Evolutionary conservation across 2,888 invertebrate species (phyloP).

Genomic region (Hypselothyrea guttata): DNA sequence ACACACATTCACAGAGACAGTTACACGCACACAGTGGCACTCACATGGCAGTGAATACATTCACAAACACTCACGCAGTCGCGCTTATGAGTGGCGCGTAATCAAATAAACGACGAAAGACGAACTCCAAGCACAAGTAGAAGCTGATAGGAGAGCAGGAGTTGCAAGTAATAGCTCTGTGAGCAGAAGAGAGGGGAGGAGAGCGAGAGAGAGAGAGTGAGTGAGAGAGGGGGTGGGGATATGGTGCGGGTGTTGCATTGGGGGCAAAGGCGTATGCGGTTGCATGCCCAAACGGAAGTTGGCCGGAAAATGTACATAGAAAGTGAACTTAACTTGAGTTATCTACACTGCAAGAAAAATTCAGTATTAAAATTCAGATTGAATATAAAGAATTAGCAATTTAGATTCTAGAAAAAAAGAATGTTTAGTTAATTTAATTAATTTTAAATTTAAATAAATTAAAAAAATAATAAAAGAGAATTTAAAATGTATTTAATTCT

Average conservation of each 20-base stretch:
- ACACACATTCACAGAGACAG: slow-evolving; percentile 6
- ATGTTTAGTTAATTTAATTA: no score
- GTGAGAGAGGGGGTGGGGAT: slow-evolving; percentile 7
- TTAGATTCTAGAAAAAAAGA: no score
- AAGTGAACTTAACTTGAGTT: slow-evolving; percentile 74
- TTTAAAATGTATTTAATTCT: no score
- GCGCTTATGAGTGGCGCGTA: slow-evolving; percentile 68
- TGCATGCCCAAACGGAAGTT: slow-evolving; percentile 74
- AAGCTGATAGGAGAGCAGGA: slow-evolving; percentile 1
- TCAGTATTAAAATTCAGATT: no score
- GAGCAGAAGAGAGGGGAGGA: slow-evolving; percentile 13
- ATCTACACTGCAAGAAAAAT: slow-evolving; percentile 57
- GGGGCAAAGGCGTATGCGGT: slow-evolving; percentile 59
- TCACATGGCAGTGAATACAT: slow-evolving; percentile 35
- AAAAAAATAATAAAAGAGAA: no score
- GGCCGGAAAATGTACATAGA: slow-evolving; percentile 71
- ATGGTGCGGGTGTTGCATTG: slow-evolving; percentile 12
- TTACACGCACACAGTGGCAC: slow-evolving; percentile 18
- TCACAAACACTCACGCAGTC: slow-evolving; percentile 67
- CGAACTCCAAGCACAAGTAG: slow-evolving; percentile 31
- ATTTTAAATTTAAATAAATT: no score
- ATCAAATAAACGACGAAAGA: slow-evolving; percentile 65
- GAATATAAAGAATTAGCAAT: no score
- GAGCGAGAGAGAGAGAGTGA: slow-evolving; percentile 5
- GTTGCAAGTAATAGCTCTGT: background rate